A percentile compares a stretch with the other conserved stretches of the same genome.
phyloP scores from a whole-genome alignment of 2,113 vertebrate species.

The Mustelus asterias region DNA sequence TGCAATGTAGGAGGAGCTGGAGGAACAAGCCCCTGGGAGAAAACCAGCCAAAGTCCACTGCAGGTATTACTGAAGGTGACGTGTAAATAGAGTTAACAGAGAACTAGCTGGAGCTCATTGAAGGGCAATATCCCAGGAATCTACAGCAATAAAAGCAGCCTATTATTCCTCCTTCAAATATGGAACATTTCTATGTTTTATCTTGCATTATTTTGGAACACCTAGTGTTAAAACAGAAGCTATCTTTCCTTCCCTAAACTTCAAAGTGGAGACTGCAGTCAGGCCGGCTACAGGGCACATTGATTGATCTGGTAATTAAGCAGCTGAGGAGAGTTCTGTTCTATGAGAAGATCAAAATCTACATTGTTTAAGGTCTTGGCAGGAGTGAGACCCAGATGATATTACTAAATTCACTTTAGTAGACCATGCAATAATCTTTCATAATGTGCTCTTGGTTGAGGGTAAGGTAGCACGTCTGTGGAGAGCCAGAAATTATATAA shows the following conservation, averaged over 20 bases:
- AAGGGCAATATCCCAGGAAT: background rate
- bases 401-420: background rate
- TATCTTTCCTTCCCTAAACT: background rate
- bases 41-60: background rate
- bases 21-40: background rate
- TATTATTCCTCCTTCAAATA: background rate
- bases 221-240: background rate
- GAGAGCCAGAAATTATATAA: background rate
- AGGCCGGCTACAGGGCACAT: background rate
- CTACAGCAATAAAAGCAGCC: background rate
- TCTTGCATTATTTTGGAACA: background rate
- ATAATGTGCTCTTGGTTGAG: background rate
- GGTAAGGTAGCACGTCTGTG: background rate
- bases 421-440: background rate
- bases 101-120: background rate
- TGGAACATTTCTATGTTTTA: background rate
- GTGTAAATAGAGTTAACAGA: background rate
- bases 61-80: background rate
- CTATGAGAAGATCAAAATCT: background rate
- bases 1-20: background rate
- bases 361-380: background rate
- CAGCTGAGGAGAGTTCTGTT: background rate
- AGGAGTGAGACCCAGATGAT: background rate
- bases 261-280: background rate
- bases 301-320: conserved; percentile 1